A percentile compares a stretch with the other conserved stretches of the same genome.
phyloP scores from a whole-genome alignment of 2,113 vertebrate species.

The Aphyosemion australe region DNA sequence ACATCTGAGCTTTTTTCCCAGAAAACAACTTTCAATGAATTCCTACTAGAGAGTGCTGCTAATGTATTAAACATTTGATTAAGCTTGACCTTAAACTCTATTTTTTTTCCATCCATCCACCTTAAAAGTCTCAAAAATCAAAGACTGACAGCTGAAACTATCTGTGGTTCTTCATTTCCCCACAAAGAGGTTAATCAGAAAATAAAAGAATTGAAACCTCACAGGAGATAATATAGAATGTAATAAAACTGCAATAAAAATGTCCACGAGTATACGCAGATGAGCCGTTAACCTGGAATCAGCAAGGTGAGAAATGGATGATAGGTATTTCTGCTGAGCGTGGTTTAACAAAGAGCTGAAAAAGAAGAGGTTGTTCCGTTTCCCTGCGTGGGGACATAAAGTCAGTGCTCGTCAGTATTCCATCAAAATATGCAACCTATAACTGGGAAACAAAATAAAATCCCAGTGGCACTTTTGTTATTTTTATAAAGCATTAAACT shows the following conservation, averaged over 20 bases:
- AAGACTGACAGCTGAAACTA: not conserved
- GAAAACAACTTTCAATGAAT: too few relatives aligned
- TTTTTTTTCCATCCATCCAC: too few relatives aligned
- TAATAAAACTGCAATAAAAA: not conserved
- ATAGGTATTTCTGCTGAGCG: not conserved
- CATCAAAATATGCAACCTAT: not conserved
- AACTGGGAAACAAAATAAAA: too few relatives aligned
- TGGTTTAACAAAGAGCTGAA: not conserved
- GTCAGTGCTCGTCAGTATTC: not conserved
- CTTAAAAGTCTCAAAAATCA: not conserved
- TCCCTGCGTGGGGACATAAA: not conserved
- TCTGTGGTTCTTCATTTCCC: not conserved
- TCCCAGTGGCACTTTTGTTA: too few relatives aligned
- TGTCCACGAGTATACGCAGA: not conserved
- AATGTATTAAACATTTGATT: too few relatives aligned
- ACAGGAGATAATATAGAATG: not conserved
- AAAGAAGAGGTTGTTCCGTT: too few relatives aligned
- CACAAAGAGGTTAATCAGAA: not conserved
- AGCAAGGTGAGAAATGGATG: not conserved
- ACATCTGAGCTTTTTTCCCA: too few relatives aligned
- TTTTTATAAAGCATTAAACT: too few relatives aligned
- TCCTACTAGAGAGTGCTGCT: too few relatives aligned
- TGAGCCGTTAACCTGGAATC: not conserved
- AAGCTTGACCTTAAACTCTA: too few relatives aligned
- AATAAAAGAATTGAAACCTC: not conserved